Evolutionary conservation across 1,140 invertebrate genomes (phyloP).

Genomic region (Drosophila littoralis): DNA sequence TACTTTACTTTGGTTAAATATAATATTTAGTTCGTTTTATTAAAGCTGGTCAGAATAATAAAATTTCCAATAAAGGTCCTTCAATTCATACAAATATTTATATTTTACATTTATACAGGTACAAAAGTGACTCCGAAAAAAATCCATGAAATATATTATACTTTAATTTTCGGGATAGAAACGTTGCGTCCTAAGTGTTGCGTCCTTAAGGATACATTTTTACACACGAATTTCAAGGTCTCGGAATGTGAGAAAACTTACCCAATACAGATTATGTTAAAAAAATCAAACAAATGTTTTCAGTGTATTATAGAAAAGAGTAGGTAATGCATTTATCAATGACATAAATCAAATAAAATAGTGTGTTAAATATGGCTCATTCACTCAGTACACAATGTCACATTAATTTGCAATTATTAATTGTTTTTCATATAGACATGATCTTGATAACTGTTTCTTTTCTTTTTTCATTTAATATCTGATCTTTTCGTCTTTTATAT

Average conservation of each 20-base stretch:
- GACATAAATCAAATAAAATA: neutral
- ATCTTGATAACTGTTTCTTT: conserved; percentile 6
- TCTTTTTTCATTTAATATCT: neutral
- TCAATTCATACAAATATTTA: no score
- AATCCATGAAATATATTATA: no score
- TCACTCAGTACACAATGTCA: conserved; percentile 27
- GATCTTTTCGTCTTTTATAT: neutral
- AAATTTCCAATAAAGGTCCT: no score
- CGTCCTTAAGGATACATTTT: neutral
- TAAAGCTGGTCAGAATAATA: no score
- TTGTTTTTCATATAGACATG: conserved; percentile 11
- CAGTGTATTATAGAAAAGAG: neutral
- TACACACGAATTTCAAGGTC: neutral
- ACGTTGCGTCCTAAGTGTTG: no score
- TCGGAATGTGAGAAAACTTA: conserved; percentile 6
- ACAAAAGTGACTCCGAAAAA: no score
- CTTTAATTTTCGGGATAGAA: no score
- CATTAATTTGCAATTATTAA: conserved; percentile 8
- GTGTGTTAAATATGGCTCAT: conserved; percentile 10
- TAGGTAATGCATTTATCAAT: neutral
- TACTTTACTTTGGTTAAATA: no score
- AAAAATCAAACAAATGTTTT: neutral
- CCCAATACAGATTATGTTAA: neutral
- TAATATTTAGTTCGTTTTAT: no score
- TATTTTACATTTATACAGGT: no score